These are phyloP conservation scores for Mionectes olivaceus DNA, from an alignment of 2,797 vertebrate species.

Conservation along the genomic window DNA sequence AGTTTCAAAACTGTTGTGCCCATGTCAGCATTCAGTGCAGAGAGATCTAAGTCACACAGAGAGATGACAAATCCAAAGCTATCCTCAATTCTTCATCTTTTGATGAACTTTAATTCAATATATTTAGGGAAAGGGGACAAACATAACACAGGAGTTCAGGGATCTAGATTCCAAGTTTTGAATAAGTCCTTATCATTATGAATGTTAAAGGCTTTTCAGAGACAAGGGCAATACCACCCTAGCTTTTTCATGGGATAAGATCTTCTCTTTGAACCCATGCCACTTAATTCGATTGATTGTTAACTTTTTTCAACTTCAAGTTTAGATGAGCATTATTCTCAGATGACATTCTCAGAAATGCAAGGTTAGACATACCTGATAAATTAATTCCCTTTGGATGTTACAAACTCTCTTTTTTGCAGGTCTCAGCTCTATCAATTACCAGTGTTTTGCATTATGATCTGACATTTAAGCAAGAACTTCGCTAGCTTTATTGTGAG, in stretches of 20 bases:
- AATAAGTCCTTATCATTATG: neutral
- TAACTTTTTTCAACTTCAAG: constrained; percentile 18
- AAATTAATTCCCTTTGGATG: constrained; percentile 4
- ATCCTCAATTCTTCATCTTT: neutral
- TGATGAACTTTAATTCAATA: neutral
- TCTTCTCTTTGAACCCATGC: neutral
- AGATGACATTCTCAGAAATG: constrained; percentile 18
- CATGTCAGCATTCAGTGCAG: neutral
- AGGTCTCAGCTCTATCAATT: neutral
- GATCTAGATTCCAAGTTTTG: neutral
- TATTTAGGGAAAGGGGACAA: neutral
- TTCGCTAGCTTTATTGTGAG: neutral
- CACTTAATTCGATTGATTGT: neutral
- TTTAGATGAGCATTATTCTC: constrained; percentile 16
- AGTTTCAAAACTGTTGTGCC: neutral
- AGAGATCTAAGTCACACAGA: neutral
- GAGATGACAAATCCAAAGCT: neutral
- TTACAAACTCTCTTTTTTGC: neutral
- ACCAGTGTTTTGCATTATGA: neutral
- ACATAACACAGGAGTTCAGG: accelerated
- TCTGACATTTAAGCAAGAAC: neutral
- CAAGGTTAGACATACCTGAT: constrained; percentile 13
- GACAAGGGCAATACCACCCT: neutral
- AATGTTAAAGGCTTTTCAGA: neutral
- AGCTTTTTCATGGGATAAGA: neutral